Base-by-base conservation (phyloP, 2,797 vertebrate genomes). In the Rhodeus uyekii region DNA sequence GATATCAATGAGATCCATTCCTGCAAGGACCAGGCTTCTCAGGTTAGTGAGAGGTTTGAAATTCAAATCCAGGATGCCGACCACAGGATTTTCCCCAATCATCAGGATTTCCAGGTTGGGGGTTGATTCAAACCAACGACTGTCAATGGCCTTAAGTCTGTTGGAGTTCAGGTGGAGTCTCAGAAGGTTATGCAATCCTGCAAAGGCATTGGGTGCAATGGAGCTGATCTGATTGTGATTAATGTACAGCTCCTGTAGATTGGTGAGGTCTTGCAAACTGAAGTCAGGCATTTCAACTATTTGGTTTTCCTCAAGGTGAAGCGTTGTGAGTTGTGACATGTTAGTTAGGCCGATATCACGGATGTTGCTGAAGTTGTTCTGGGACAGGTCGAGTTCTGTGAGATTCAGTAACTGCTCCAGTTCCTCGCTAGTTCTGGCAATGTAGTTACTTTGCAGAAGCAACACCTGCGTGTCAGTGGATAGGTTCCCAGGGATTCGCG, bases 111-210 rank as follows among this genome's bases (percentile, higher is more conserved):
- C 98, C 74, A 99, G 88, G 86, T 98, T 99, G 55, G 97, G 97
- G 0, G 97, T 99, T 1, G 96, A 95, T 86, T 97, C 96, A 92
- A 99, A 99, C 98, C 98, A 99, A 55, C 95, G 96, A 86, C 95
- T 97, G 83, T 96, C 96, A 18, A 99, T 99, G 75, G 94, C 92
- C 87, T 95, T 96, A 69, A 99, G 90, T 82, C 94, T 96, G 90
- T 99, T 99, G 77, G 98, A 98, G 89, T 99, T 99, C 53, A 99
- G 95, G 85, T 99, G 98, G 46, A 99, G 96, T 83, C 98, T 95
- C 81, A 99, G 91, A 44, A 99, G 93, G 67, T 95, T 97, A 83
- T 92, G 95, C 50, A 99, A 90, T 85, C 98, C 98, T 3, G 96
- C 93, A 85, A 99, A 98, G 0, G 98, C 98, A n/a, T 96, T 95